Percentiles rank a stretch among this genome's conserved stretches.
Conservation (phyloP, 2,888 invertebrate genomes). For the Chloromyia formosa region DNA sequence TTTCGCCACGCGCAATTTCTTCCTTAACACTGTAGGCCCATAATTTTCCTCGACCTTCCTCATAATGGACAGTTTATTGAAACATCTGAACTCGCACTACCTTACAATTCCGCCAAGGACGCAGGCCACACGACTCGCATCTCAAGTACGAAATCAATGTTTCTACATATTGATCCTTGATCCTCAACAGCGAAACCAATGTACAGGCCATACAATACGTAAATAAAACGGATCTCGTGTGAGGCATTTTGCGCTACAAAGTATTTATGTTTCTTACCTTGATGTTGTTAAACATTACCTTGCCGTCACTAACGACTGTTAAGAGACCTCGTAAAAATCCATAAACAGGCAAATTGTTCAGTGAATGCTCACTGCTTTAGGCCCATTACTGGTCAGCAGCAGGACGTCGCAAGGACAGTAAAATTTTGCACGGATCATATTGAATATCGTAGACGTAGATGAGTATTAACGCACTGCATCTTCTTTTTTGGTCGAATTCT, state of each 20-base stretch:
- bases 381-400: conserved; percentile 37
- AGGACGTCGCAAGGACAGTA: conserved; percentile 41
- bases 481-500: conserved; percentile 15
- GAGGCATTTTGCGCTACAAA: neutral
- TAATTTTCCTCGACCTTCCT: conserved; percentile 16
- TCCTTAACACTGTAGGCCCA: neutral
- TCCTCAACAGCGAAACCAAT: neutral
- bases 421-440: neutral
- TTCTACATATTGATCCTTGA: neutral
- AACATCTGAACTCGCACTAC: conserved; percentile 13
- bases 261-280: conserved; percentile 23
- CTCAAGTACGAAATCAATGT: neutral
- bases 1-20: conserved; percentile 43
- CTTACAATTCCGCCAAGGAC: conserved; percentile 22
- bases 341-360: conserved; percentile 42
- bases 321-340: conserved; percentile 39
- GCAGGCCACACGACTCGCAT: conserved; percentile 34
- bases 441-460: no score
- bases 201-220: neutral
- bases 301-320: conserved; percentile 38
- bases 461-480: conserved; percentile 9
- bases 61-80: conserved; percentile 2
- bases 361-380: conserved; percentile 29
- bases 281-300: conserved; percentile 42
- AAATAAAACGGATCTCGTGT: neutral